Base-by-base conservation (phyloP, 2,888 invertebrate species). In the Norana najaformis region DNA sequence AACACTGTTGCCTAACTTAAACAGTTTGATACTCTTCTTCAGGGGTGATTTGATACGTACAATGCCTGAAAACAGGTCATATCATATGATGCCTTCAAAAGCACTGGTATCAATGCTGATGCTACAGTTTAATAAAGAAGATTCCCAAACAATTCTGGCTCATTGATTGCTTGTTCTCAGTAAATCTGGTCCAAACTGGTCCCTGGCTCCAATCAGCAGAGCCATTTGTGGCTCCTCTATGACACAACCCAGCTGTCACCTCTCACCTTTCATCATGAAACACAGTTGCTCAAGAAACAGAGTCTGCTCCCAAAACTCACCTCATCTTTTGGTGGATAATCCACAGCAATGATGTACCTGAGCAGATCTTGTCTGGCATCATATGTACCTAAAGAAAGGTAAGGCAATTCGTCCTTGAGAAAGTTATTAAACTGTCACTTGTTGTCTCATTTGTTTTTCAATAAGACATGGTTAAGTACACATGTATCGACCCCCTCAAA, bases 321-420 rank as follows among this genome's bases (percentile, higher is more conserved):
- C 69, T 69, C 69, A 11, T 69, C 69, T 69, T 69, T 69, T 69
- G 69, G 69, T n/a, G 69, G 69, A n/a, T 69, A n/a, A n/a, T 69
- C 69, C n/a, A 69, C 69, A 69, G 69, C 69, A 69, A 69, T 69
- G 69, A 69, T n/a, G n/a, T 69, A 69, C 69, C n/a, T 69, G 69
- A 69, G 30, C 13, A 69, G 69, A n/a, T 69, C 69, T n/a, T 69
- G 69, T 13, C 69, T 69, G 69, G 69, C 69, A 69, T 69, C 69
- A n/a, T 69, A 69, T 69, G 69, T 69, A 69, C 69, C 69, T 69
- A 69, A 5, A 69, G 69, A 69, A n/a, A 69, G 8, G 11, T n/a
- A 69, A 69, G n/a, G 69, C 69, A 69, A 69, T n/a, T 69, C 69
- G 30, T 69, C 30, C 30, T 5, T n/a, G 1, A 8, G n/a, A 16